Percentiles rank a stretch among this genome's conserved stretches.
phyloP scores from a whole-genome alignment of 2,113 vertebrate genomes.

The Trichechus manatus region DNA sequence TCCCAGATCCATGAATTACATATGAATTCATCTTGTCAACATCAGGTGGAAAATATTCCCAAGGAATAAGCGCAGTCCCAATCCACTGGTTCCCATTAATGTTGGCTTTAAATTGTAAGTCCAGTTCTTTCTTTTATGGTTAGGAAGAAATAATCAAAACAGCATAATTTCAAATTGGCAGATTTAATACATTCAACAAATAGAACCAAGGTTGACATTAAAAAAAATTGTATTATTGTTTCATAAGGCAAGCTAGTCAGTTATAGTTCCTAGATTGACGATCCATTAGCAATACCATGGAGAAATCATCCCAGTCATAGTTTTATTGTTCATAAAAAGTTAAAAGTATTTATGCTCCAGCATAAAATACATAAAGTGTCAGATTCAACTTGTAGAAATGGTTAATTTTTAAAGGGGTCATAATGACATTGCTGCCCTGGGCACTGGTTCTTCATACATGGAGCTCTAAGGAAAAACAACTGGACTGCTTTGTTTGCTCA shows the following conservation, averaged over 20 bases:
- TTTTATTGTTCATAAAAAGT: slow-evolving; percentile 39
- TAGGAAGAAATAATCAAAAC: slow-evolving; percentile 43
- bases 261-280: background rate
- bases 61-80: slow-evolving; percentile 86
- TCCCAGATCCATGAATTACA: slow-evolving; percentile 87
- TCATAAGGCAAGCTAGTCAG: background rate
- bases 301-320: background rate
- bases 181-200: slow-evolving; percentile 3
- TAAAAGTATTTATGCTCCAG: background rate
- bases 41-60: slow-evolving; percentile 87
- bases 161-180: background rate
- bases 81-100: slow-evolving; percentile 83
- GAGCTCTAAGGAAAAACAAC: background rate
- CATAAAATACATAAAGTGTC: background rate
- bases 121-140: slow-evolving; percentile 88
- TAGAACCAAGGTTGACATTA: slow-evolving; percentile 20
- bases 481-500: background rate
- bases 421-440: background rate
- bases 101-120: slow-evolving; percentile 84
- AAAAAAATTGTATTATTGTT: slow-evolving; percentile 20
- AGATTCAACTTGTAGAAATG: slow-evolving; percentile 26
- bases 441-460: background rate
- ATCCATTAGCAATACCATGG: background rate
- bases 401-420: background rate
- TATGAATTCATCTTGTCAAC: slow-evolving; percentile 91